phyloP scores from a whole-genome alignment of 2,888 invertebrate genomes.

The Oxycera nigricornis region DNA sequence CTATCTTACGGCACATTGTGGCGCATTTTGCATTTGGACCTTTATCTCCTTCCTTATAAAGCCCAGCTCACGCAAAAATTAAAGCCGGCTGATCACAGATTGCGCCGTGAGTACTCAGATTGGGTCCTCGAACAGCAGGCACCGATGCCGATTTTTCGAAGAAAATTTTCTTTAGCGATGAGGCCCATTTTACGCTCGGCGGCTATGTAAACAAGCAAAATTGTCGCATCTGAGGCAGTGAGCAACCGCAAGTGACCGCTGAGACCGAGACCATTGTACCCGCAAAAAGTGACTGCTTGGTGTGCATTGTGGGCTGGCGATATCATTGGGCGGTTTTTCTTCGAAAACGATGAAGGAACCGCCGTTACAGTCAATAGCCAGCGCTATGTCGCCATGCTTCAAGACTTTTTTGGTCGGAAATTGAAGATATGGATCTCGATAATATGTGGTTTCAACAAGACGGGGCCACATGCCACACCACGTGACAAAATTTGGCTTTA shows the following conservation, averaged over 20 bases:
- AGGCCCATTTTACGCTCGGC: too few species aligned
- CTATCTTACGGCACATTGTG: conserved; percentile 47
- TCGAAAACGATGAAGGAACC: conserved; percentile 4
- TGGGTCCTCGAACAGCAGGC: conserved; percentile 45
- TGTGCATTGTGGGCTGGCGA: not conserved
- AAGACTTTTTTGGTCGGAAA: not conserved
- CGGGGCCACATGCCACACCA: not conserved
- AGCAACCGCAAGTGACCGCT: not conserved
- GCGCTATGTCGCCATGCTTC: not conserved
- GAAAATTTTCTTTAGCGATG: conserved; percentile 34
- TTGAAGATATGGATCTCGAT: not conserved
- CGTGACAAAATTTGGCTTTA: too few species aligned
- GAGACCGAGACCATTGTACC: not conserved
- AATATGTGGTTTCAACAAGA: not conserved
- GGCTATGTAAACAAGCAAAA: conserved; percentile 2
- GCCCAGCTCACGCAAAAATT: conserved; percentile 48
- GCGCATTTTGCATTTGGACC: conserved; percentile 48
- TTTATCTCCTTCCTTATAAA: conserved; percentile 40
- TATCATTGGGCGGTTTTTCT: conserved; percentile 2
- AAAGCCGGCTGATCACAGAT: conserved; percentile 48
- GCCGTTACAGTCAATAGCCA: not conserved
- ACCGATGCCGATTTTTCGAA: conserved; percentile 43
- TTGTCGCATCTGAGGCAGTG: not conserved
- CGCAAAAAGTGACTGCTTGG: conserved; percentile 13
- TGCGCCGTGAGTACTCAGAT: conserved; percentile 42